phyloP scores from a whole-genome alignment of 1,140 invertebrate genomes.

The Drosophila lacteicornis region DNA sequence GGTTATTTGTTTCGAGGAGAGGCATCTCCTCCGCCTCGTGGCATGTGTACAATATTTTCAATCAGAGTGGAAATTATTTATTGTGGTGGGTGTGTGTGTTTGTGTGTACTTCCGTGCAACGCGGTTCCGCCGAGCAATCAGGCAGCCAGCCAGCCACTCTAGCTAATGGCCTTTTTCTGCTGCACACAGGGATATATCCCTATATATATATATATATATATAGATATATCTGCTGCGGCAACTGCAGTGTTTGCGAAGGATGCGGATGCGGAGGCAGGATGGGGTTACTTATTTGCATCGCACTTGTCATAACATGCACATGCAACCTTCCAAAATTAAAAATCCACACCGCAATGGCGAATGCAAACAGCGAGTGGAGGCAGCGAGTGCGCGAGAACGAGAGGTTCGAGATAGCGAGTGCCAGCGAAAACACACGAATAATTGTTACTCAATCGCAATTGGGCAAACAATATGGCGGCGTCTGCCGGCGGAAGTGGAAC shows the following conservation, averaged over 20 bases:
- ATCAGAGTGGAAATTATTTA: conserved; percentile 32
- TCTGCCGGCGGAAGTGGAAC: conserved; percentile 8
- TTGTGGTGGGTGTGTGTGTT: conserved; percentile 3
- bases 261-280: not conserved
- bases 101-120: conserved; percentile 1
- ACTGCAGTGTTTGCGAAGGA: not conserved
- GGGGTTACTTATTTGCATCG: conserved; percentile 48
- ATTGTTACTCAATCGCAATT: conserved; percentile 68
- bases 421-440: conserved; percentile 69
- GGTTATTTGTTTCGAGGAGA: too few relatives aligned
- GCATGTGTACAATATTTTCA: conserved; percentile 25
- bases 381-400: not conserved
- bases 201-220: not conserved
- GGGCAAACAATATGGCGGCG: conserved; percentile 44
- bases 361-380: conserved; percentile 26
- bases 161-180: conserved; percentile 49
- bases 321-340: conserved; percentile 61
- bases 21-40: not conserved
- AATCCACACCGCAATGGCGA: conserved; percentile 55
- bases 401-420: conserved; percentile 19
- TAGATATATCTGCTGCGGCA: not conserved
- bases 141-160: conserved; percentile 31
- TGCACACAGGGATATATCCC: conserved; percentile 8
- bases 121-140: conserved; percentile 31
- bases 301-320: conserved; percentile 58